Conservation (phyloP, 2,113 vertebrate species). For the Pseudorectes ferrugineus region DNA sequence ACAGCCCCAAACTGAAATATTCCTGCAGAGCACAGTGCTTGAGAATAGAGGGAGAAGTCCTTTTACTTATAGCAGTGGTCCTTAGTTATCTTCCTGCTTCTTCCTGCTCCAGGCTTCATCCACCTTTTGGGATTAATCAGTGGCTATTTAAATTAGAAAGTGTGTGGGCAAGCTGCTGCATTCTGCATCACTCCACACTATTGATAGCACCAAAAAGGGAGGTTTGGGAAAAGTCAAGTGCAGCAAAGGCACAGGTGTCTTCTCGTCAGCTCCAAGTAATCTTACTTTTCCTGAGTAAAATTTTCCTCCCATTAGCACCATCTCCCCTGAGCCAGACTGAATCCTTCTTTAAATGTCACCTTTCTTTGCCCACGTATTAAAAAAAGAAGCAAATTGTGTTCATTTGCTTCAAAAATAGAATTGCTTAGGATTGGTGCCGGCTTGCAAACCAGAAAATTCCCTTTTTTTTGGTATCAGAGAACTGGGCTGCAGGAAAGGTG, state of each 20-base stretch:
- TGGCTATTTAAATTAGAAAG: neutral
- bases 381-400: neutral
- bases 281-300: neutral
- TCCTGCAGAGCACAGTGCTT: neutral
- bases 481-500: neutral
- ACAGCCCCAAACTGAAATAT: neutral
- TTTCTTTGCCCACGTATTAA: neutral
- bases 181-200: neutral
- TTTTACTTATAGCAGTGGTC: neutral
- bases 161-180: neutral
- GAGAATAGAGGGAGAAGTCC: neutral
- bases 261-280: neutral
- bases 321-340: neutral
- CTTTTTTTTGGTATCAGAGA: neutral
- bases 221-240: neutral
- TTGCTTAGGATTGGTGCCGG: neutral
- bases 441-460: neutral
- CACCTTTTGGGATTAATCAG: neutral
- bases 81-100: neutral
- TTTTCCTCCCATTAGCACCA: neutral
- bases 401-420: neutral
- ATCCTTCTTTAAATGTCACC: neutral
- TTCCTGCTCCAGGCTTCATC: neutral
- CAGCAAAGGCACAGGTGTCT: accelerated
- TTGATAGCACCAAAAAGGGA: neutral